These are phyloP conservation scores for Oxycera nigricornis DNA, from an alignment of 2,888 invertebrate species.

Conservation along the genomic window DNA sequence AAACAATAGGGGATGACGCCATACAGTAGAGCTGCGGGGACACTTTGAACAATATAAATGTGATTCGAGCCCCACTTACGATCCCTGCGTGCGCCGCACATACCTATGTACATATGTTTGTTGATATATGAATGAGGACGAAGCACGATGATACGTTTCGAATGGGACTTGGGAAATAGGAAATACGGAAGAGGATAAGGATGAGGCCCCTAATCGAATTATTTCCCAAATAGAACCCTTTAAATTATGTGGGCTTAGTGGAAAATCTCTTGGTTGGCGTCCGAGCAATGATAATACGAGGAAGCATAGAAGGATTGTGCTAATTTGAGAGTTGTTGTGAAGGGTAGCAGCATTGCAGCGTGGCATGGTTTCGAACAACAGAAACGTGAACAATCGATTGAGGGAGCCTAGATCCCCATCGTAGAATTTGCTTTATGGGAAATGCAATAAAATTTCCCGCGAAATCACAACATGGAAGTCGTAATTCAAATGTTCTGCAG, in stretches of 20 bases:
- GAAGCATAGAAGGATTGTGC: too few species aligned
- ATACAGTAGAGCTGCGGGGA: background rate
- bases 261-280: background rate
- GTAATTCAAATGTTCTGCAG: too few species aligned
- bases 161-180: constrained; percentile 18
- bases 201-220: constrained; percentile 33
- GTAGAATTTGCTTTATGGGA: too few species aligned
- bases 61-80: constrained; percentile 6
- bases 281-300: background rate
- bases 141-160: constrained; percentile 3
- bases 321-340: too few species aligned
- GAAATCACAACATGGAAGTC: too few species aligned
- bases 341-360: too few species aligned
- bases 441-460: too few species aligned
- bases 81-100: background rate
- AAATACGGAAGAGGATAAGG: constrained; percentile 14
- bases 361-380: too few species aligned
- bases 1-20: constrained; percentile 35
- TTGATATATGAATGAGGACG: background rate
- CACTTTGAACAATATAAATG: constrained; percentile 17
- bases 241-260: constrained; percentile 19
- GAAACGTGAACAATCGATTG: too few species aligned
- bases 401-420: too few species aligned
- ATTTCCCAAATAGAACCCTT: constrained; percentile 22
- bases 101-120: background rate